These are phyloP conservation scores for Zoanthus gigantus DNA, from an alignment of 92 coral and sea anemone species.

Conservation along the genomic window DNA sequence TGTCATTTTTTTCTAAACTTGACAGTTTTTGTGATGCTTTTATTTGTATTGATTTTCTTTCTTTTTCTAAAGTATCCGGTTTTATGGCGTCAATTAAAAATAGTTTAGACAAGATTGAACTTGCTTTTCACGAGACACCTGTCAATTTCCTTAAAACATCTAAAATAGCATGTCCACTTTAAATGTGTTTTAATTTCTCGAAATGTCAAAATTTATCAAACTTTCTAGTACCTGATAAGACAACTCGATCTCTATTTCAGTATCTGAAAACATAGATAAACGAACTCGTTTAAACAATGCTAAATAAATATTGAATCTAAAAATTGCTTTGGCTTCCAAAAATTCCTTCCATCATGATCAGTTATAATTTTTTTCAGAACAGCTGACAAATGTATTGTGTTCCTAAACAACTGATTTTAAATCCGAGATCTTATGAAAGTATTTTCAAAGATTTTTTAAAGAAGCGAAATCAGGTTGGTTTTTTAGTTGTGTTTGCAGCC, in stretches of 20 bases:
- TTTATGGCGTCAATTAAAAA: not conserved
- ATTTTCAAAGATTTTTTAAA: too few relatives aligned
- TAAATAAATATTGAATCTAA: not conserved
- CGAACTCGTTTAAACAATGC: not conserved
- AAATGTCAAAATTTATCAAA: conserved; percentile 3
- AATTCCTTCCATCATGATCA: too few relatives aligned
- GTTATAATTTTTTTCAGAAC: too few relatives aligned
- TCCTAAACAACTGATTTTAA: too few relatives aligned
- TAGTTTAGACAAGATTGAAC: not conserved
- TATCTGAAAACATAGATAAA: not conserved
- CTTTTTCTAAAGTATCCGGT: not conserved
- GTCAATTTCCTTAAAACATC: not conserved
- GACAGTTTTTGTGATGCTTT: not conserved
- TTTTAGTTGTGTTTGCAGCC: too few relatives aligned
- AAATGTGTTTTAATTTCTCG: not conserved
- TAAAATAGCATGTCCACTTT: not conserved
- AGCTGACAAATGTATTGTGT: too few relatives aligned
- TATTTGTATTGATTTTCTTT: not conserved
- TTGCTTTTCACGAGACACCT: not conserved
- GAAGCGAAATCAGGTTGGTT: too few relatives aligned
- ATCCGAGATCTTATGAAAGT: too few relatives aligned
- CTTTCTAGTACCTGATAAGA: not conserved
- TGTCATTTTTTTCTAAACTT: not conserved
- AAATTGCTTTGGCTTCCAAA: too few relatives aligned
- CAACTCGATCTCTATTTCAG: not conserved